Conservation (phyloP, 2,113 vertebrate species). For the Prunella himalayana region DNA sequence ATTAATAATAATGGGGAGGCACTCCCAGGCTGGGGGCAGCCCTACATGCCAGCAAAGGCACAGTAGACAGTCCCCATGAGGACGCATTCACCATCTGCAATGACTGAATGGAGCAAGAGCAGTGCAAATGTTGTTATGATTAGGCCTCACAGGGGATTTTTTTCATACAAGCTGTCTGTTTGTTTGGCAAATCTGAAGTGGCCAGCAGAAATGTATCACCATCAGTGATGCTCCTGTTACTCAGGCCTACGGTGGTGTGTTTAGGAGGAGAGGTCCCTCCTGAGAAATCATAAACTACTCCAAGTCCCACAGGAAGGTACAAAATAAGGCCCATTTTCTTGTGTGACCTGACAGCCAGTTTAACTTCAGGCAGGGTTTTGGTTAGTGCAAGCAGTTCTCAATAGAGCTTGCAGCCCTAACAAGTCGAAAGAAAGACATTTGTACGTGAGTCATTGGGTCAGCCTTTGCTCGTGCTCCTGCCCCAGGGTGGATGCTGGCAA, state of each 20-base stretch:
- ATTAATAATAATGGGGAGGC: background rate
- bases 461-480: background rate
- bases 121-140: background rate
- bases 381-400: background rate
- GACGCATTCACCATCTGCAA: background rate
- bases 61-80: fast-evolving
- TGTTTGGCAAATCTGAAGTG: background rate
- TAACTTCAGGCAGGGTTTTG: background rate
- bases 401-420: background rate
- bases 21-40: background rate
- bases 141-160: background rate
- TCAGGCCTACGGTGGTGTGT: background rate
- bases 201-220: background rate
- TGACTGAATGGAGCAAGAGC: background rate
- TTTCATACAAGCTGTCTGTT: background rate
- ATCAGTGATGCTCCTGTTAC: background rate
- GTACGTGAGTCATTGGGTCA: background rate
- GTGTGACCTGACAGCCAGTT: background rate
- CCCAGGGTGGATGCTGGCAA: background rate
- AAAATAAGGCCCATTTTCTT: background rate
- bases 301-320: background rate
- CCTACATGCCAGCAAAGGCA: background rate
- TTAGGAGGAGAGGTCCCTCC: background rate
- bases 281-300: background rate
- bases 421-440: background rate